phyloP scores from a whole-genome alignment of 2,113 vertebrate species.

The Accipiter cooperii region DNA sequence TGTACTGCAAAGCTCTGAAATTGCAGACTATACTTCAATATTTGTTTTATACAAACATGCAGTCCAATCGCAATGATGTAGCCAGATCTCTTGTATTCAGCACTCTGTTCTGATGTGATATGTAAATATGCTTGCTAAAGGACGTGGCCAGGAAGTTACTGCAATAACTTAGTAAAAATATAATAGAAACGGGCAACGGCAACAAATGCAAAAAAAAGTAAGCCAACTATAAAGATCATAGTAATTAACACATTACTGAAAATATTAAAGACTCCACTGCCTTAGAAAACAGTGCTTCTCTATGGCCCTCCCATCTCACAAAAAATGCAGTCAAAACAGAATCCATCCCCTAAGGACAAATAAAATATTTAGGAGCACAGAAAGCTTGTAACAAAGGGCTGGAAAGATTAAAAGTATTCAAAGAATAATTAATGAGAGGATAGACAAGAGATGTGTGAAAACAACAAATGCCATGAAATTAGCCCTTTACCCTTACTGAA shows the following conservation, averaged over 20 bases:
- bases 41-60: background rate
- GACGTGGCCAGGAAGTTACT: background rate
- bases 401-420: background rate
- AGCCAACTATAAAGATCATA: background rate
- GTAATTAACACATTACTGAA: background rate
- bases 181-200: background rate
- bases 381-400: background rate
- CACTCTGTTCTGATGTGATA: background rate
- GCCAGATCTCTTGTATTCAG: background rate
- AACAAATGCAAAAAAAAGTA: background rate
- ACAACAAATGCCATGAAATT: background rate
- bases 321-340: background rate
- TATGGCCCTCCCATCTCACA: background rate
- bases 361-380: background rate
- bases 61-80: background rate
- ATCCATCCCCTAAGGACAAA: background rate
- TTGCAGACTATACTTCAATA: background rate
- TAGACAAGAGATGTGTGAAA: background rate
- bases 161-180: background rate
- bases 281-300: background rate
- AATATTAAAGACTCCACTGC: background rate
- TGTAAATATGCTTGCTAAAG: background rate
- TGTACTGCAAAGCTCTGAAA: background rate
- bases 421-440: background rate
- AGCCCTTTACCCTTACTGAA: background rate